These are phyloP conservation scores for Sussaba pulchella DNA, from an alignment of 2,888 invertebrate species.

Conservation along the genomic window DNA sequence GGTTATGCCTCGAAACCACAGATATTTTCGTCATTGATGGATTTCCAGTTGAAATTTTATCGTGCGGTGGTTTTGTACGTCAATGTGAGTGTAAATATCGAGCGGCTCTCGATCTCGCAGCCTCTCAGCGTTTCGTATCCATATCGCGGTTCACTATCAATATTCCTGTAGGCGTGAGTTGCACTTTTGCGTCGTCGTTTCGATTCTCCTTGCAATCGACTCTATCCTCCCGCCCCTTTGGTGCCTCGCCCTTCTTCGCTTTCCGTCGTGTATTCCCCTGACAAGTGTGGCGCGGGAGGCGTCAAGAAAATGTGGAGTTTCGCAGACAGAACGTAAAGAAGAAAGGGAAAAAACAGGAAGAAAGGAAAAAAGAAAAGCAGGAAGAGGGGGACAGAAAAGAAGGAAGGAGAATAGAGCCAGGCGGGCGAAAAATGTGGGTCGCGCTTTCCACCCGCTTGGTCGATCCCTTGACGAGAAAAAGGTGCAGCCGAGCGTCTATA, in stretches of 20 bases:
- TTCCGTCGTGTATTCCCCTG: constrained; percentile 9
- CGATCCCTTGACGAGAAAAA: constrained; percentile 48
- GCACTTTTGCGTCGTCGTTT: constrained; percentile 42
- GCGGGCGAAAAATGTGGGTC: constrained; percentile 52
- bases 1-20: too few relatives aligned
- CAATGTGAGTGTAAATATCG: constrained; percentile 50
- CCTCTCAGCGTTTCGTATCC: constrained; percentile 15
- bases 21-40: constrained; percentile 47
- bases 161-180: constrained; percentile 19
- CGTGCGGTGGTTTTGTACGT: constrained; percentile 41
- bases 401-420: constrained; percentile 14
- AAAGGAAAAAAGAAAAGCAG: constrained; percentile 71
- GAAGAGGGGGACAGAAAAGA: constrained; percentile 56
- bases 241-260: neutral
- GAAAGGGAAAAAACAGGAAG: constrained; percentile 54
- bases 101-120: neutral
- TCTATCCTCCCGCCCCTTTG: too few relatives aligned
- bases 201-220: constrained; percentile 39
- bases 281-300: neutral
- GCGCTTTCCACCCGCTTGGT: constrained; percentile 51
- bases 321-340: constrained; percentile 69
- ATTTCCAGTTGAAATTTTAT: constrained; percentile 49
- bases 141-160: constrained; percentile 25
- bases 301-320: constrained; percentile 16
- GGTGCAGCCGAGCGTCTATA: constrained; percentile 19